Base-by-base conservation (phyloP, 37 sponge, comb jelly and placozoan species). In the Haliclona indistincta region DNA sequence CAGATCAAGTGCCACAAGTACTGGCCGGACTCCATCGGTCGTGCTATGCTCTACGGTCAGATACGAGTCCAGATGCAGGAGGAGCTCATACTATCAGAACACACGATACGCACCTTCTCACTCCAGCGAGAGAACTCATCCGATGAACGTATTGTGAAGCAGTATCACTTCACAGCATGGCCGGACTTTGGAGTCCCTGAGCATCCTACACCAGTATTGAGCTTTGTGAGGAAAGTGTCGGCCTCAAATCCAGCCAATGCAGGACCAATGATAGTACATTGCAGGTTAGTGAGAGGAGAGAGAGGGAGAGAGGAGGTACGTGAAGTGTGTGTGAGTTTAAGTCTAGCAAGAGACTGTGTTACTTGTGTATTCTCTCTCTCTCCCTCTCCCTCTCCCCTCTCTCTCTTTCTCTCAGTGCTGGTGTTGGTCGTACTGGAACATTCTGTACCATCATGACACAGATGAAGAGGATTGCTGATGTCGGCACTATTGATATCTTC, bases 341-440 rank as follows among this genome's bases (percentile, higher is more conserved):
- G 11, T 36, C 41, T 17, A 11, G 11, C 10, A 26, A 20, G 10
- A 10, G n/a, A 62, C 32, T 23, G 28, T 11, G 28, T 19, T 67
- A 38, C 23, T 11, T 26, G 25, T 61, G 63, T 20, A 28, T 25
- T 20, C 15, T 13, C 10, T 20, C 30, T 10, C 28, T 61, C 10
- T 11, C 28, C 15, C 63, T 20, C 15, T 20, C 28, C 8, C 28
- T n/a, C 25, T 61, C 63, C 8, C 30, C n/a, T 42, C 68, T 25
- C 22, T 20, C 25, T 25, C 33, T 2, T 56, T 30, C 54, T 65
- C 26, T 5, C 63, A 93, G 96, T 86, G 98, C 98, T 67, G 98
- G 98, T 22, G 96, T 97, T 42, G 98, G 98, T 25, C 80, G 98
- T 40, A 88, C 95, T 35, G 98, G 98, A 2, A 97, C 98, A 23